Evolutionary conservation across 2,797 vertebrate genomes (phyloP).

Genomic region (Pitangus sulphuratus): DNA sequence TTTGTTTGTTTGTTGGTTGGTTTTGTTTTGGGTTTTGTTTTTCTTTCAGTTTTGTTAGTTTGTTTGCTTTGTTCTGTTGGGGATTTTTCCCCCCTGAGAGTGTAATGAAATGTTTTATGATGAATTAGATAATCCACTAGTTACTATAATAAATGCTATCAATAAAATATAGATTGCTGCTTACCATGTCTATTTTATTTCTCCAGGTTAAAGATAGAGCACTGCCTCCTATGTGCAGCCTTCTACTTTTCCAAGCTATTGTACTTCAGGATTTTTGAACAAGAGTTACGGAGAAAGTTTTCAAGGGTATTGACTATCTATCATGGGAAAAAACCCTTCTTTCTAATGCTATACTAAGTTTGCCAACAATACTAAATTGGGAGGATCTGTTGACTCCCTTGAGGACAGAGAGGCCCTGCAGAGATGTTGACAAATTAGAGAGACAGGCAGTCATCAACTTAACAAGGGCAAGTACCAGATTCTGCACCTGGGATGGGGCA

Average conservation of each 20-base stretch:
- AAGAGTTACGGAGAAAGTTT: not conserved
- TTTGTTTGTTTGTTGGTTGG: no score
- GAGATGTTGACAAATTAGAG: not conserved
- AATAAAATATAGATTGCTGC: not conserved
- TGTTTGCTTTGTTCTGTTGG: not conserved
- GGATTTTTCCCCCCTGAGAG: not conserved
- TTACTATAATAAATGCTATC: not conserved
- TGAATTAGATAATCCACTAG: not conserved
- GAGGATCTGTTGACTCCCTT: not conserved
- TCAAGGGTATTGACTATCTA: not conserved
- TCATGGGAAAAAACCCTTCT: not conserved
- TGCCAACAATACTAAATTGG: not conserved
- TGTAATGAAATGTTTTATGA: not conserved
- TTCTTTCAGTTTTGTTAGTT: no score
- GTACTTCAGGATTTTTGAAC: not conserved
- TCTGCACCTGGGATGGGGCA: not conserved
- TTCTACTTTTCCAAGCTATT: not conserved
- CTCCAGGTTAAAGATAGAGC: not conserved
- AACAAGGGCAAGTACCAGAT: not conserved
- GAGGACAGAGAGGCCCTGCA: not conserved
- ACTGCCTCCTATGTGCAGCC: not conserved
- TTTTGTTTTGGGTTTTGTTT: no score
- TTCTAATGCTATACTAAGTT: not conserved
- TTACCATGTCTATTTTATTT: not conserved
- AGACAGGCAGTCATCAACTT: not conserved